These are phyloP conservation scores for Sphinx pinastri DNA, from an alignment of 2,888 invertebrate genomes.

Conservation along the genomic window DNA sequence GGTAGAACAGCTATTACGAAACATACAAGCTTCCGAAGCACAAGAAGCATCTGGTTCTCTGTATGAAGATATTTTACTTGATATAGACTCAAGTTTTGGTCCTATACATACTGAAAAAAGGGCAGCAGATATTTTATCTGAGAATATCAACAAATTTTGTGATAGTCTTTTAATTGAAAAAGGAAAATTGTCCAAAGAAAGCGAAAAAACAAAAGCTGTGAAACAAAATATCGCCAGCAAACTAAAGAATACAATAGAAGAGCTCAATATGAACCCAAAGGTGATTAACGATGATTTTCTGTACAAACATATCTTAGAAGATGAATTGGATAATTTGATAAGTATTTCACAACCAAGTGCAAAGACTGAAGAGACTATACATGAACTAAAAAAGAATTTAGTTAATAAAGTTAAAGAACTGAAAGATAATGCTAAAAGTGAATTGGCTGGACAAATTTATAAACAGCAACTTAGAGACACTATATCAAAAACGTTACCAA, in stretches of 20 bases:
- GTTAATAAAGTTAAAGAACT: slow-evolving; percentile 46
- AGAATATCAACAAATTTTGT: slow-evolving; percentile 50
- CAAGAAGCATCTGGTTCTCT: background rate
- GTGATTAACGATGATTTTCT: slow-evolving; percentile 54
- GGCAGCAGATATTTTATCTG: slow-evolving; percentile 44
- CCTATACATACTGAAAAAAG: slow-evolving; percentile 36
- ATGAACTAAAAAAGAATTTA: slow-evolving; percentile 44
- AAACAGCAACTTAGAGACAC: slow-evolving; percentile 55
- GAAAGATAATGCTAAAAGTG: slow-evolving; percentile 45
- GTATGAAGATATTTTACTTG: slow-evolving; percentile 11
- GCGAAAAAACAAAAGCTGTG: slow-evolving; percentile 38
- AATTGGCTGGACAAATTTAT: slow-evolving; percentile 50
- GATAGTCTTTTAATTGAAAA: slow-evolving; percentile 44
- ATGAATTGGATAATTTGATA: slow-evolving; percentile 53
- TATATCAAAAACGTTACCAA: slow-evolving; percentile 53
- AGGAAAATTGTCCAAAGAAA: slow-evolving; percentile 37
- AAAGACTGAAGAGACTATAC: slow-evolving; percentile 37
- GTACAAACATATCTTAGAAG: slow-evolving; percentile 52
- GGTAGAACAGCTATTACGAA: slow-evolving; percentile 32
- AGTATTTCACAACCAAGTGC: slow-evolving; percentile 37
- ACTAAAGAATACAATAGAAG: slow-evolving; percentile 52
- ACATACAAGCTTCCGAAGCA: slow-evolving; percentile 15
- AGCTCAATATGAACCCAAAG: slow-evolving; percentile 58
- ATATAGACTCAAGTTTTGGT: slow-evolving; percentile 7
- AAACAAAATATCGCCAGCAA: slow-evolving; percentile 50